Evolutionary conservation across 2,888 invertebrate genomes (phyloP), one percentile per base, ranked within the genome.

Genomic region (Isoperla grammatica): DNA sequence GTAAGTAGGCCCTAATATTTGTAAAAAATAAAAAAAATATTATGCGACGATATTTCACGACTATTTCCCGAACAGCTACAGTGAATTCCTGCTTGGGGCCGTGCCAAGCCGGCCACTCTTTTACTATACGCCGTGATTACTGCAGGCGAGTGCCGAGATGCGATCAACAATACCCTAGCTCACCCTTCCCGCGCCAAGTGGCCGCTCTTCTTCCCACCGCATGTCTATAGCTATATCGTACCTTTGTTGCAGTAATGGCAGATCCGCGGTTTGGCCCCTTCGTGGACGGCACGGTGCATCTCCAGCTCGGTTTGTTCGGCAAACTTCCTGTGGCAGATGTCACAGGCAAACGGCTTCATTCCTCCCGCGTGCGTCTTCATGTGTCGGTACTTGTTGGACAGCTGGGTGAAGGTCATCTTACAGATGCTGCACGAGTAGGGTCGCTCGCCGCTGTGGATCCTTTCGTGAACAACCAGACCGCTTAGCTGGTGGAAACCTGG

Each of bases 301-400:
- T 62, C 64, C 67, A 68, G 65, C 46, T 68, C 67, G 5, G 54
- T 59, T 5, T 61, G 19, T 6, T 67, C 65, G 20, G 65, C 64
- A 49, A 66, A 68, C 49, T 66, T 67, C 19, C 66, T 55, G 9
- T 67, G 65, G 62, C 68, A 68, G 13, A 65, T 20, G 64, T 66
- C 2, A 61, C 62, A 11, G 1, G 50, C 42, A 9, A 40, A 43
- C 1, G 58, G 53, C 35, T 57, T 57, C 17, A 39, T 8, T 6
- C 68, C 68, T 15, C 67, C 66, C 15, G 66, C 65, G 50, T 68
- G 68, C 20, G 68, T 68, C 54, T 67, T 66, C 8, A 67, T 63
- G 49, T 68, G 68, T 13, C 68, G 68, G 13, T 63, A 64, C 46
- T 65, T 68, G 39, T 67, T 68, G 0, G 67, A 65, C 20, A 64